Evolutionary conservation across 1,140 invertebrate species (phyloP).

Genomic region (Drosophila littoralis): DNA sequence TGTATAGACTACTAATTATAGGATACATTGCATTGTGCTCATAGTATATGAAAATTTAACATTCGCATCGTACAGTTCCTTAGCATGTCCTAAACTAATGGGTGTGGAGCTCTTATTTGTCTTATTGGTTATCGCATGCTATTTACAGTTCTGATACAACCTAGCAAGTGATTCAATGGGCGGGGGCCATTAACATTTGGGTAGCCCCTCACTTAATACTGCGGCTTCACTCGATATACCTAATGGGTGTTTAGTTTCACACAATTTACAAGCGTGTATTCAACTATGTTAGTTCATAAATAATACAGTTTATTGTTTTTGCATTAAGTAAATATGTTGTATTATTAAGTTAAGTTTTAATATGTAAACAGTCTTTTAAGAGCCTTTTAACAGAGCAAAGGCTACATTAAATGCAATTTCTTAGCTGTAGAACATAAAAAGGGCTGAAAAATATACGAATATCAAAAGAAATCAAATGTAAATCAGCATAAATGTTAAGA

Average conservation of each 20-base stretch:
- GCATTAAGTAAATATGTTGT: constrained; percentile 68
- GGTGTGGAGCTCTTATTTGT: not conserved
- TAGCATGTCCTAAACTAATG: constrained; percentile 11
- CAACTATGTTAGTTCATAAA: constrained; percentile 36
- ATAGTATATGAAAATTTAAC: constrained; percentile 75
- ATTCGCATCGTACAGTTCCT: constrained; percentile 57
- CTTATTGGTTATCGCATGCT: constrained; percentile 39
- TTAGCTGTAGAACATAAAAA: constrained; percentile 2
- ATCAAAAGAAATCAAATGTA: not conserved
- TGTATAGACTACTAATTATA: constrained; percentile 78
- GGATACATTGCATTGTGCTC: constrained; percentile 83
- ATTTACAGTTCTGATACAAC: constrained; percentile 74
- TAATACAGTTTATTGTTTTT: constrained; percentile 64
- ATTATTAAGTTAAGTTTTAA: constrained; percentile 26
- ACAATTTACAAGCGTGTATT: constrained; percentile 64
- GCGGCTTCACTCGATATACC: constrained; percentile 76
- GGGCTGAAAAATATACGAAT: not conserved
- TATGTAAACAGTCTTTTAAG: constrained; percentile 75
- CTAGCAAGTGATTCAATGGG: constrained; percentile 62
- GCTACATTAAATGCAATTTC: constrained; percentile 63
- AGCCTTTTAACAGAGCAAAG: constrained; percentile 56
- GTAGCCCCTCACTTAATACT: constrained; percentile 40
- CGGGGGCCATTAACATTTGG: constrained; percentile 51
- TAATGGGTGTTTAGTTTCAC: constrained; percentile 72
- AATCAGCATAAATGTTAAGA: not conserved